Evolutionary conservation across 1,140 invertebrate genomes (phyloP).

Genomic region (Bombus consobrinus): DNA sequence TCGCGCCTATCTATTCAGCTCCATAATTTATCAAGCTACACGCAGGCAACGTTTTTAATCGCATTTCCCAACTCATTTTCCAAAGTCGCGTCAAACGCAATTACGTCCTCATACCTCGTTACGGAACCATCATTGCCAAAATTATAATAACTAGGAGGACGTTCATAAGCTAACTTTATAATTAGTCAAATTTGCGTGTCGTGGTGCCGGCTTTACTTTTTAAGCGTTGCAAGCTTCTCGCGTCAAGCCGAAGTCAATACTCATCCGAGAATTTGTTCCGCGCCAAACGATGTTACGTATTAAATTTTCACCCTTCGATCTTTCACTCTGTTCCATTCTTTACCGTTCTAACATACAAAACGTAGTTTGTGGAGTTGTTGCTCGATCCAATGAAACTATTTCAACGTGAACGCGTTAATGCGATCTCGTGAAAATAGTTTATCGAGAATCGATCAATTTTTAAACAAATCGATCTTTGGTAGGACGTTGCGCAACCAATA

Average conservation of each 20-base stretch:
- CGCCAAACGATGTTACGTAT: not conserved
- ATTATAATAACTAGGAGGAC: conserved; percentile 10
- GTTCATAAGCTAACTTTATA: conserved; percentile 26
- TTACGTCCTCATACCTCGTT: conserved; percentile 12
- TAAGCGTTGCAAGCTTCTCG: not conserved
- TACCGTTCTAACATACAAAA: not conserved
- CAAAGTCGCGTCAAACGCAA: conserved; percentile 3
- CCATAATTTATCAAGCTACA: not conserved
- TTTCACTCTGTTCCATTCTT: not conserved
- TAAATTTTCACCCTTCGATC: not conserved
- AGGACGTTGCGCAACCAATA: not conserved
- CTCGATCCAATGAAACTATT: not conserved
- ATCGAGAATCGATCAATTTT: not conserved
- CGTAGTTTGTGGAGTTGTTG: rapidly evolving
- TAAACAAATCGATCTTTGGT: not conserved
- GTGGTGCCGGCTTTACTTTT: not conserved
- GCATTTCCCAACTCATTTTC: not conserved
- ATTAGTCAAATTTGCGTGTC: conserved; percentile 20
- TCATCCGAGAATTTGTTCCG: not conserved
- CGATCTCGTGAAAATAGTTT: not conserved
- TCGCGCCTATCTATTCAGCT: too few relatives aligned
- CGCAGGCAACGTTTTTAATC: conserved; percentile 12
- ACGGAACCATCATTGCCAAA: not conserved
- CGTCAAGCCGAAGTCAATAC: not conserved
- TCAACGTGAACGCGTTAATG: not conserved